Conservation (phyloP, 1,140 invertebrate genomes). For the Pemphigus obesinymphae region DNA sequence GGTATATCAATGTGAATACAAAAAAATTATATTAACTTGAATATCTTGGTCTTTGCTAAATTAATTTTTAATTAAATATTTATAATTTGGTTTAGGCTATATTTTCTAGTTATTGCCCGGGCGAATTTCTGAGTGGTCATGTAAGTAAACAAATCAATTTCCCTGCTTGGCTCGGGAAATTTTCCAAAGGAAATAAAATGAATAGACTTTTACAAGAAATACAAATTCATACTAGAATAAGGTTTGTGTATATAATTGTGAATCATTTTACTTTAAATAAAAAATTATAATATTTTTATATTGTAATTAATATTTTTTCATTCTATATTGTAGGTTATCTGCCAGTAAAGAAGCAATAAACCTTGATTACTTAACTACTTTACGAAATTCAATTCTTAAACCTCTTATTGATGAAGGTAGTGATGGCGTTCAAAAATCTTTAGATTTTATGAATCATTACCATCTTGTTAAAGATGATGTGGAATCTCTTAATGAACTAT, state of each 20-base stretch:
- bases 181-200: conserved; percentile 78
- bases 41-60: neutral
- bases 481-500: conserved; percentile 78
- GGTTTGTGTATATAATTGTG: conserved; percentile 53
- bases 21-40: neutral
- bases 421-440: conserved; percentile 68
- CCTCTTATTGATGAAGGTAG: conserved; percentile 66
- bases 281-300: neutral
- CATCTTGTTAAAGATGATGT: conserved; percentile 84
- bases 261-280: neutral
- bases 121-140: conserved; percentile 74
- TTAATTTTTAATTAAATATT: neutral
- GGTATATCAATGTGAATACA: too few species aligned
- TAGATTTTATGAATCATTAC: conserved; percentile 77
- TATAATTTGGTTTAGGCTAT: conserved; percentile 62
- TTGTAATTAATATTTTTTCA: too few species aligned
- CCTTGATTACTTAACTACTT: conserved; percentile 73
- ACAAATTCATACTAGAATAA: conserved; percentile 71
- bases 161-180: conserved; percentile 92
- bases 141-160: conserved; percentile 77
- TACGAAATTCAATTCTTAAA: conserved; percentile 66
- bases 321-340: too few species aligned
- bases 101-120: conserved; percentile 86
- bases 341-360: conserved; percentile 71
- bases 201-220: conserved; percentile 77